Evolutionary conservation across 2,797 vertebrate species (phyloP).

Genomic region (Enteromius radiatus): DNA sequence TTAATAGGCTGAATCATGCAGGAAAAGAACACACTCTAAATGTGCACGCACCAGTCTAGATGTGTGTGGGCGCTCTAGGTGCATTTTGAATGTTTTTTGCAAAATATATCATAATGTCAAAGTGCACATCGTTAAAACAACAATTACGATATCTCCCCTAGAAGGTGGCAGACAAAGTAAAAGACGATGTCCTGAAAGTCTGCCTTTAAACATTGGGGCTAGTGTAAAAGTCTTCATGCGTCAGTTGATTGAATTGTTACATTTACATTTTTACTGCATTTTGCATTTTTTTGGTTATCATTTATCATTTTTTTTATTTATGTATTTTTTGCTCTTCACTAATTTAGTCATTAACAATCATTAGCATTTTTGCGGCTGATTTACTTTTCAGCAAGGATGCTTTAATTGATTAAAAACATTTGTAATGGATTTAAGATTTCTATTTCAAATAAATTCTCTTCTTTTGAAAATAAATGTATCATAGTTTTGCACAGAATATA

Average conservation of each 20-base stretch:
- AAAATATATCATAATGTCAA: too few relatives aligned
- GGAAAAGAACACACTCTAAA: too few relatives aligned
- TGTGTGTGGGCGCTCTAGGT: too few relatives aligned
- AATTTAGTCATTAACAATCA: not conserved
- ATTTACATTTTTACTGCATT: not conserved
- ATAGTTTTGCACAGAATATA: too few relatives aligned
- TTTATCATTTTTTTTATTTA: not conserved
- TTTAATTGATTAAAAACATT: not conserved
- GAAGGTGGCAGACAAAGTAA: not conserved
- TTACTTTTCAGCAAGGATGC: not conserved
- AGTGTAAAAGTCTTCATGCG: not conserved
- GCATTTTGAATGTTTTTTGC: too few relatives aligned
- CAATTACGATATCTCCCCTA: too few relatives aligned
- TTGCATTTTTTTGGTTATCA: not conserved
- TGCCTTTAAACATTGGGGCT: not conserved
- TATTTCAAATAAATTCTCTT: not conserved
- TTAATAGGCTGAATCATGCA: too few relatives aligned
- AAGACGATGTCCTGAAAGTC: not conserved
- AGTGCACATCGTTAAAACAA: too few relatives aligned
- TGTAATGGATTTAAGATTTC: not conserved
- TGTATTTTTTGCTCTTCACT: not conserved
- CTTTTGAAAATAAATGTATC: not conserved
- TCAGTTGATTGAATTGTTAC: not conserved
- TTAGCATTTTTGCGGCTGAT: not conserved
- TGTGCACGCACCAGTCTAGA: too few relatives aligned